Conservation (phyloP, 1,140 invertebrate species). For the Drosophila rhopaloa region DNA sequence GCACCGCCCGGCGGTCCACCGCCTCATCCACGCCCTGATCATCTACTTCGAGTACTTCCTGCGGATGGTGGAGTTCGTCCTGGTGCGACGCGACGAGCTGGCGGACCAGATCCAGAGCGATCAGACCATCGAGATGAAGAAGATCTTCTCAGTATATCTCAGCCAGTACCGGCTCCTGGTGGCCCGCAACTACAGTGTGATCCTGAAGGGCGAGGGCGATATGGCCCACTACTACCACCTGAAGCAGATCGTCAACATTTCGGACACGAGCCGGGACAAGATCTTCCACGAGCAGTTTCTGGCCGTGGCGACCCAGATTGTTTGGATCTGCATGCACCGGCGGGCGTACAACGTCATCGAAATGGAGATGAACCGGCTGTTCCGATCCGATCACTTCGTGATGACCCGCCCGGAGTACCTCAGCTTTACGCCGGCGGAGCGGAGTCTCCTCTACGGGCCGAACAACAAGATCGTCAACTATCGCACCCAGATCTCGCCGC, state of each 20-base stretch:
- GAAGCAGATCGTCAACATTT: slow-evolving; percentile 65
- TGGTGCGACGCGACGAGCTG: slow-evolving; percentile 76
- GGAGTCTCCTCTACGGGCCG: slow-evolving; percentile 66
- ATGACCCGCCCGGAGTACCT: slow-evolving; percentile 42
- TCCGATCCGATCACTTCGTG: slow-evolving; percentile 77
- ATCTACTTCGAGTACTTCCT: slow-evolving; percentile 82
- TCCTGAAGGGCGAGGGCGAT: slow-evolving; percentile 66
- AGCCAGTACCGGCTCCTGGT: slow-evolving; percentile 74
- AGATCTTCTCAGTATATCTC: slow-evolving; percentile 65
- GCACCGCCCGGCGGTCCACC: slow-evolving; percentile 59
- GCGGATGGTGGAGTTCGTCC: slow-evolving; percentile 71
- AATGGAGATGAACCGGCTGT: slow-evolving; percentile 75
- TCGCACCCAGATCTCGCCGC: slow-evolving; percentile 67
- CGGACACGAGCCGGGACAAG: slow-evolving; percentile 61
- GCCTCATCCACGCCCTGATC: slow-evolving; percentile 67
- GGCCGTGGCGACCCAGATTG: slow-evolving; percentile 63
- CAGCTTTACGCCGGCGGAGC: slow-evolving; percentile 54
- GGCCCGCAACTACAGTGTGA: slow-evolving; percentile 72
- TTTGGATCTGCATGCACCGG: slow-evolving; percentile 76
- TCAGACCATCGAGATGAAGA: slow-evolving; percentile 69
- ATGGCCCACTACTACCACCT: slow-evolving; percentile 68
- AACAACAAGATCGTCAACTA: slow-evolving; percentile 69
- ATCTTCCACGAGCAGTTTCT: slow-evolving; percentile 73
- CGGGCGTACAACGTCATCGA: slow-evolving; percentile 72
- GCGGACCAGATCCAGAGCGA: slow-evolving; percentile 66